Evolutionary conservation across 2,888 invertebrate genomes (phyloP), one percentile per base, ranked within the genome.

Genomic region (Notodromas monacha): DNA sequence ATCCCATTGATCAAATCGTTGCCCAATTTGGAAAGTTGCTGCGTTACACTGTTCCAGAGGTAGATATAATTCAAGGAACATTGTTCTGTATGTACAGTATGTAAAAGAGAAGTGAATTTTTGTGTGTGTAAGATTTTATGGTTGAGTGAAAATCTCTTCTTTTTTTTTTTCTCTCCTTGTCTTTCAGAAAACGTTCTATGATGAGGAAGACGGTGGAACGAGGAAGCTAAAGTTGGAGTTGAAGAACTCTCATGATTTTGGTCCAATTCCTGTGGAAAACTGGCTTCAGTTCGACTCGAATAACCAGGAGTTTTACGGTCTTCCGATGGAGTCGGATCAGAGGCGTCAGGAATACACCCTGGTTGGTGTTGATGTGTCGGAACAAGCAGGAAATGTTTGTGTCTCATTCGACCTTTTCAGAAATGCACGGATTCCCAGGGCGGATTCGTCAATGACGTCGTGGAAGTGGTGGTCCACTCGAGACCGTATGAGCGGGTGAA

Each of bases 251-350:
- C 6, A 27, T 27, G 68, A 74, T 40, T 58, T 68, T 33, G 58
- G 59, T 4, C 57, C 61, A 29, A 53, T 76, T 14, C 60, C 63
- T 4, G 42, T 57, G 0, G 55, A 60, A 10, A 65, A 68, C 45
- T 86, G 84, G 81, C 49, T 86, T 36, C 76, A 77, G 47, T 77
- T 81, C 45, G 77, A 84, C 46, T 56, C 58, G 2, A 68, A 68
- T 42, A 76, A 74, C 51, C 69, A 74, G 42, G 76, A 74, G 51
- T 72, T 86, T 50, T 74, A 63, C 45, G 81, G 81, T 0, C 58
- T 86, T 31, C 77, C 79, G 2, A 53, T 65, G 35, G 54, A 60
- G 1, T 53, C 54, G 2, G 68, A 79, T 45, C 58, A 61, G 12
- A 72, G 73, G 15, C 58, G 61, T 10, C 63, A 63, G 36, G 68